Evolutionary conservation across 2,113 vertebrate species (phyloP).

Genomic region (cat (Felis catus)): DNA sequence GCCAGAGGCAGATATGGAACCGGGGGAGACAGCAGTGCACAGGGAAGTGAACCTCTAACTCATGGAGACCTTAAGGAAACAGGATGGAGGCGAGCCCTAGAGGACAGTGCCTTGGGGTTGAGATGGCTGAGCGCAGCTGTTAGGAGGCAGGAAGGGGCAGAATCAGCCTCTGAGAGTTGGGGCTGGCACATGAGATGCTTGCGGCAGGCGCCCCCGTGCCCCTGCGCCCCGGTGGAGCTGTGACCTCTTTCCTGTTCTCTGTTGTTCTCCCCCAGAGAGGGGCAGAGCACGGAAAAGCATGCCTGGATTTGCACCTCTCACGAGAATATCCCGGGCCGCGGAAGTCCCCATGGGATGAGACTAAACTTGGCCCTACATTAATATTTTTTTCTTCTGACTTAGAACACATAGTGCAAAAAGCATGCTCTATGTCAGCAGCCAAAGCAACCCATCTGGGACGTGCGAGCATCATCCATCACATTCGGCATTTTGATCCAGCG

Average conservation of each 20-base stretch:
- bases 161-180: background rate
- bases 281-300: fast-evolving
- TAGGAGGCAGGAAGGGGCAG: background rate
- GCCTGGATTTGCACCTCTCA: background rate
- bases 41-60: background rate
- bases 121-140: background rate
- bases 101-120: background rate
- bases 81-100: fast-evolving
- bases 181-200: background rate
- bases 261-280: background rate
- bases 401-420: slow-evolving; percentile 20
- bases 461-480: background rate
- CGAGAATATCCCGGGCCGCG: background rate
- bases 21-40: background rate
- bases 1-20: background rate
- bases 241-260: background rate
- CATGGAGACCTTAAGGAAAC: background rate
- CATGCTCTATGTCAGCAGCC: background rate
- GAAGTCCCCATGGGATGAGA: background rate
- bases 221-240: fast-evolving
- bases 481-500: background rate
- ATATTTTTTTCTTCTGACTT: background rate
- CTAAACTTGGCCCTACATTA: background rate
- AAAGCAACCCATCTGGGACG: background rate
- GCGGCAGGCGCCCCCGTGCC: fast-evolving